phyloP scores from a whole-genome alignment of 2,113 vertebrate species.

The Suricata suricatta region DNA sequence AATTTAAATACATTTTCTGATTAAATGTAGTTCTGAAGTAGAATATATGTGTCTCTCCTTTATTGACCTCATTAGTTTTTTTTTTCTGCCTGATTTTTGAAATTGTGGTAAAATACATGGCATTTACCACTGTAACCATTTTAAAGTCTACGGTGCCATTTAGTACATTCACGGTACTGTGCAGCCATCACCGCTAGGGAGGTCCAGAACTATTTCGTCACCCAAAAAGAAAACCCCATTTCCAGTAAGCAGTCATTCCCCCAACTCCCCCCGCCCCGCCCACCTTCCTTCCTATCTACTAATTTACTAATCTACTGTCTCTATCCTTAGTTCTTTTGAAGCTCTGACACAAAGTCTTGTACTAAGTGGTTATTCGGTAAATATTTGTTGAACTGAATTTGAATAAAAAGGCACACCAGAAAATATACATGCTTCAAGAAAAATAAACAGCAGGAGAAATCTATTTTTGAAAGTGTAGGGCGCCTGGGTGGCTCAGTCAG shows the following conservation, averaged over 20 bases:
- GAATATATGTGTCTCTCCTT: background rate
- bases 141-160: background rate
- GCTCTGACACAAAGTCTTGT: background rate
- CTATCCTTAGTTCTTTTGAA: background rate
- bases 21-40: background rate
- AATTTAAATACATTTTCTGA: slow-evolving; percentile 46
- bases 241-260: background rate
- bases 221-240: background rate
- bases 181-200: background rate
- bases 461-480: background rate
- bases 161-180: background rate
- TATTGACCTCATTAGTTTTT: background rate
- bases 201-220: background rate
- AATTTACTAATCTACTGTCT: background rate
- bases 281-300: too few relatives aligned
- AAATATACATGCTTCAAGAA: background rate
- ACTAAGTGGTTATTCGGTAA: background rate
- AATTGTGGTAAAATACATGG: background rate
- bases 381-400: slow-evolving; percentile 36
- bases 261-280: too few relatives aligned
- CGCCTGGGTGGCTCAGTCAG: too few relatives aligned
- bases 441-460: background rate
- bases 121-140: background rate
- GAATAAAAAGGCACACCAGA: background rate
- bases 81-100: background rate